Evolutionary conservation across 1,140 invertebrate genomes (phyloP), one percentile per base, ranked within the genome.

Genomic region (Dysdera silvatica): DNA sequence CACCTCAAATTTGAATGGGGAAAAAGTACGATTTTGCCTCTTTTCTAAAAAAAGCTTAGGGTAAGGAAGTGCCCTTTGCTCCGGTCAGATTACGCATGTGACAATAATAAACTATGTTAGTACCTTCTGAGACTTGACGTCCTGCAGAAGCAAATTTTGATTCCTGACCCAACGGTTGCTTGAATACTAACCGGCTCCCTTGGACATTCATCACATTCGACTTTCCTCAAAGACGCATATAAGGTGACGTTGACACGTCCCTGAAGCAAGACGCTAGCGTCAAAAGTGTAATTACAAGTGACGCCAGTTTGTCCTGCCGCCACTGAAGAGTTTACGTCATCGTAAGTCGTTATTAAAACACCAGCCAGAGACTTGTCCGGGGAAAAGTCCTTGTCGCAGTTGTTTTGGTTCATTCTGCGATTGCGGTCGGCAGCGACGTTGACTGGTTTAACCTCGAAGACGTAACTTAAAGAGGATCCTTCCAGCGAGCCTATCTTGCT

Each of bases 401-500:
- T 32, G 4, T 28, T 16, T 5, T 51, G 53, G 18, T 47, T 66
- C 2, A 63, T 23, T 5, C n/a, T n/a, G 14, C 12, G 43, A 26
- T 56, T 57, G 2, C 58, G 24, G 14, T 53, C 29, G 12, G 32
- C 31, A 0, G 52, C 51, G 1, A 66, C 18, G 29, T 61, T 61
- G 0, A 66, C 57, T 12, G 64, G 47, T 14, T 48, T 33, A 1
- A 71, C 69, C 52, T 71, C 65, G 52, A 71, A 70, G 16, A 51
- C 58, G 33, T 70, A 71, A 35, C 67, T 67, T 8, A 71, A 48
- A 10, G 70, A 70, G 18, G 67, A 55, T 0, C 70, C 70, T 48
- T 69, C 70, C 12, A 71, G 51, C n/a, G 68, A 70, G 14, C 70
- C 70, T n/a, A 60, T 61, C 20, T 53, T 64, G 32, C 63, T 65